Evolutionary conservation across 2,888 invertebrate genomes (phyloP), one percentile per base, ranked within the genome.

Genomic region (Malthinus flaveolus): DNA sequence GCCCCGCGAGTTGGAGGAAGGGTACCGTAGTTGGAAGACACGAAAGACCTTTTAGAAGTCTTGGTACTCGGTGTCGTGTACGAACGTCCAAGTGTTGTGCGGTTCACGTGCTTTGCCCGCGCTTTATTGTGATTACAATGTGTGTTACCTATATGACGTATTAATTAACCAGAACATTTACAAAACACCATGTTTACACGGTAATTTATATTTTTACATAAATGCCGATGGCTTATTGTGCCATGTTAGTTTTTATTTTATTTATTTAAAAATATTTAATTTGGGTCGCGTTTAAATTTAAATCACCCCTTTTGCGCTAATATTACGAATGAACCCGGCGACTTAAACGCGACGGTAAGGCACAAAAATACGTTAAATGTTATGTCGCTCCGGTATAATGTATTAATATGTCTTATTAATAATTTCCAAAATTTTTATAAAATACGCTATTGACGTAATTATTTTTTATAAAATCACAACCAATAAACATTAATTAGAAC

Each of bases 111-210:
- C 61, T 64, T 59, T 59, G 58, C 56, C 56, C 55, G 58, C 60
- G 57, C 61, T 59, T 53, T 59, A 61, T 56, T 61, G 46, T 55
- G 57, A 51, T 57, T 56, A 59, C 62, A 63, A 70, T 69, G 66
- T 70, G 68, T 66, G 64, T 54, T 62, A 66, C 65, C 64, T 68
- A 64, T 66, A 63, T 66, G 66, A 66, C 62, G 64, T 66, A 66
- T 67, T 66, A 64, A 62, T 65, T 65, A 65, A 64, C 46, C 53
- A 12, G 52, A 48, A 53, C 53, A 56, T 52, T 52, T 45, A 60
- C 61, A 63, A 65, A 65, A 64, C 72, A 75, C 66, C 73, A 76
- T 76, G 76, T 76, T 75, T 71, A 75, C 76, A 74, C 73, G 76
- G 76, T 76, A 76, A 75, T 66, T 71, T 58, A 46, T 23, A 23